Conservation (phyloP, 2,797 vertebrate genomes). For the Ibycter americanus region DNA sequence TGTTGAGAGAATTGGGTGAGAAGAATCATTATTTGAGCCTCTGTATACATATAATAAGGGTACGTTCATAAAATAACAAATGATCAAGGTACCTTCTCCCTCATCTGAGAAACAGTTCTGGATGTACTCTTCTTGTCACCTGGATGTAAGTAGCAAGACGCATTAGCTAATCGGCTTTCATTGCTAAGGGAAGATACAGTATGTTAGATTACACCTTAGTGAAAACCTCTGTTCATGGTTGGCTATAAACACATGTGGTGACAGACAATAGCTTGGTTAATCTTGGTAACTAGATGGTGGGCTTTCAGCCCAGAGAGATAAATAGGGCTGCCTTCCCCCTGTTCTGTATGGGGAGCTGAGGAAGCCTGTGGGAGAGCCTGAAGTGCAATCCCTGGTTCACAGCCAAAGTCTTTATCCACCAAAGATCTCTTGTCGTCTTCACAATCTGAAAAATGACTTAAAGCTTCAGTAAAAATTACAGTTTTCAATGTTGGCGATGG, state of each 20-base stretch:
- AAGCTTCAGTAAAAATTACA: neutral
- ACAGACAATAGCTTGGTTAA: neutral
- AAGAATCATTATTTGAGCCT: neutral
- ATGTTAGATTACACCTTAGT: neutral
- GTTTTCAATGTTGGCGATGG: neutral
- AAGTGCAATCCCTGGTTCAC: neutral
- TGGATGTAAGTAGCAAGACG: neutral
- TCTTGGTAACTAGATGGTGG: neutral
- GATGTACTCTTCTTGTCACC: neutral
- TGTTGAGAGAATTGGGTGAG: neutral
- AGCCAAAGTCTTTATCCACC: neutral
- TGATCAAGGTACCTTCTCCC: neutral
- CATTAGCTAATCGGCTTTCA: neutral
- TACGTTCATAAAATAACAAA: neutral
- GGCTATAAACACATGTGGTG: neutral
- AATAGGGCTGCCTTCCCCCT: neutral
- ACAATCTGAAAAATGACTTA: neutral
- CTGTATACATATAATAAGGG: neutral
- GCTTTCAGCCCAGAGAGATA: neutral
- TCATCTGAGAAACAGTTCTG: neutral
- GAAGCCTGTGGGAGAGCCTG: neutral
- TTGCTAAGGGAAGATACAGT: neutral
- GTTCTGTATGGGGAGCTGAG: neutral
- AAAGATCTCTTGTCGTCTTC: rapidly evolving
- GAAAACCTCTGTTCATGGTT: neutral